Evolutionary conservation across 2,888 invertebrate genomes (phyloP).

Genomic region (Unio delphinus): DNA sequence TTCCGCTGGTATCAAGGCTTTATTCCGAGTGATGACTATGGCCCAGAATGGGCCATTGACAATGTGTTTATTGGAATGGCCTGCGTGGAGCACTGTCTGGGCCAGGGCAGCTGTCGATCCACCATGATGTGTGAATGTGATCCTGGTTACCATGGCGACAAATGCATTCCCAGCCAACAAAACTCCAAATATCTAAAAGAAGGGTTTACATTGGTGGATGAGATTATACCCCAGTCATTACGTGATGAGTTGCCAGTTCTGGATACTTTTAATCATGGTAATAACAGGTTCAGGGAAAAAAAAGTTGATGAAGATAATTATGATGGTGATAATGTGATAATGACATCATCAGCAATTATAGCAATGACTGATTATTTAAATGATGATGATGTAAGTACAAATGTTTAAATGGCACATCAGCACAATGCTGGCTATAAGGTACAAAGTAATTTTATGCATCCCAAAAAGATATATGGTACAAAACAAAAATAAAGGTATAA

Average conservation of each 20-base stretch:
- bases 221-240: conserved; percentile 8
- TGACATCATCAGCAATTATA: no score
- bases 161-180: conserved; percentile 45
- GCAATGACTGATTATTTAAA: no score
- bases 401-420: no score
- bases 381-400: no score
- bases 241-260: conserved; percentile 22
- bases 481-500: no score
- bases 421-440: no score
- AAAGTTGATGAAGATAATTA: no score
- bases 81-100: conserved; percentile 70
- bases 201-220: conserved; percentile 57
- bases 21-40: conserved; percentile 60
- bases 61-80: conserved; percentile 72
- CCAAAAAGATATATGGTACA: no score
- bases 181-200: conserved; percentile 66
- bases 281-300: conserved; percentile 7
- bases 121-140: conserved; percentile 52
- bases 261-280: conserved; percentile 31
- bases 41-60: conserved; percentile 71
- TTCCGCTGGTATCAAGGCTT: conserved; percentile 72
- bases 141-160: conserved; percentile 57
- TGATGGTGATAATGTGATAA: no score
- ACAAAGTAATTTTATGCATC: no score
- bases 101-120: conserved; percentile 65